A percentile compares a stretch with the other conserved stretches of the same genome.
These are phyloP conservation scores for Aporrectodea caliginosa DNA, from an alignment of 1,140 invertebrate species.

Conservation along the genomic window DNA sequence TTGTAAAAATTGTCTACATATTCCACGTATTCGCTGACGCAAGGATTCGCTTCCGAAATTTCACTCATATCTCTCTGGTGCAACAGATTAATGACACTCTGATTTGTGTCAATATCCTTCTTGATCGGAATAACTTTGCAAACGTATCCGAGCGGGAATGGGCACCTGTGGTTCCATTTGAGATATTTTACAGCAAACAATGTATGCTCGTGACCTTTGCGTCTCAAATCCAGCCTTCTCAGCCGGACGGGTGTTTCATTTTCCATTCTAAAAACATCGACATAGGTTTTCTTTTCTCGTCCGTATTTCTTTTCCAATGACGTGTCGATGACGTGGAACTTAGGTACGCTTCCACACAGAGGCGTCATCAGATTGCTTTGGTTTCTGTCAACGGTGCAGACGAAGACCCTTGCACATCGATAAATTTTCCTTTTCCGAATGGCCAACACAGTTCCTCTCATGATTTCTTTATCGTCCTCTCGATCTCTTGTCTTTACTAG, in stretches of 20 bases:
- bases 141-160: constrained; percentile 45
- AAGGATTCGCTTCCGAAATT: constrained; percentile 31
- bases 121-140: constrained; percentile 40
- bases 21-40: constrained; percentile 29
- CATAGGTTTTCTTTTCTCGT: too few species aligned
- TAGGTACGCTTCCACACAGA: constrained; percentile 40
- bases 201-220: constrained; percentile 33
- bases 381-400: constrained; percentile 42
- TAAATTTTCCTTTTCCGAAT: constrained; percentile 41
- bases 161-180: constrained; percentile 41
- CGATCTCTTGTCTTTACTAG: too few species aligned
- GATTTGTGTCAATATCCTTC: constrained; percentile 35
- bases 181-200: constrained; percentile 49
- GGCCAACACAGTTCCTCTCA: constrained; percentile 43
- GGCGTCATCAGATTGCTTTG: constrained; percentile 46
- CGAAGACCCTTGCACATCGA: constrained; percentile 39
- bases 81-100: constrained; percentile 41
- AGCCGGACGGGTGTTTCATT: constrained; percentile 37
- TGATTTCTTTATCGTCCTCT: too few species aligned
- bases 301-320: constrained; percentile 32
- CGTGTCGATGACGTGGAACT: constrained; percentile 44
- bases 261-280: constrained; percentile 32
- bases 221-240: constrained; percentile 40
- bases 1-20: too few species aligned
- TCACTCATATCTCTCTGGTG: constrained; percentile 36